Percentiles rank a stretch among this genome's conserved stretches.
Conservation (phyloP, 2,113 vertebrate species). For the Cygnus buccinator region DNA sequence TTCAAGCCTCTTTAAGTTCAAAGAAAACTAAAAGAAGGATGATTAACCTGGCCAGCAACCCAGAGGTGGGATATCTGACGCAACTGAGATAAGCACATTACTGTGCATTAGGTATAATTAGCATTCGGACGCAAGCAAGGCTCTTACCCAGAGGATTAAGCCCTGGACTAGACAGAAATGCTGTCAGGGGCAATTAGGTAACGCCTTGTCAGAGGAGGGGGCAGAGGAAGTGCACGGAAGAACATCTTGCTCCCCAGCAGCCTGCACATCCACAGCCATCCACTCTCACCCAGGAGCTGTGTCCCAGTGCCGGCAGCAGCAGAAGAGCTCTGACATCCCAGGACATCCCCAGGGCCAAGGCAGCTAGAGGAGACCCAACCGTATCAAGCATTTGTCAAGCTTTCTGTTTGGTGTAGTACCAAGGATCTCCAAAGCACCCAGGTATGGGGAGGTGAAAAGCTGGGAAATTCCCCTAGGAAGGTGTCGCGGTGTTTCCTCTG, state of each 20-base stretch:
- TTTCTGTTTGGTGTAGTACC: background rate
- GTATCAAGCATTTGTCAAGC: background rate
- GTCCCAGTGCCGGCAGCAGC: background rate
- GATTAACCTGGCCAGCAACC: constrained; percentile 35
- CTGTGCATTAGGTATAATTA: constrained; percentile 66
- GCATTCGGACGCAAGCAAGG: constrained; percentile 33
- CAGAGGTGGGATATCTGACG: constrained; percentile 56
- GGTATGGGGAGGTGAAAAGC: background rate
- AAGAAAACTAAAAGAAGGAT: constrained; percentile 28
- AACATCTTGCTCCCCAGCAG: background rate
- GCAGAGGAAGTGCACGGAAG: background rate
- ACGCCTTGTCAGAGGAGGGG: background rate
- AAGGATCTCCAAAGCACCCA: background rate
- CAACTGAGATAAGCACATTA: constrained; percentile 55
- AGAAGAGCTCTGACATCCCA: background rate
- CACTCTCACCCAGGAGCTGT: background rate
- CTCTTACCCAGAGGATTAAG: constrained; percentile 55
- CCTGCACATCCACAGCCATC: background rate
- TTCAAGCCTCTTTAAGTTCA: constrained; percentile 28
- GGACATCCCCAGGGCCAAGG: background rate
- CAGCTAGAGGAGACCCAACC: background rate
- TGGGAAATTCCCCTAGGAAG: background rate
- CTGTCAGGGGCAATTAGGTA: constrained; percentile 54
- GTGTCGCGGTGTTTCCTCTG: background rate
- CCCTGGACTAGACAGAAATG: background rate